Evolutionary conservation across 2,888 invertebrate species (phyloP).

Genomic region (Alentia gelatinosa): DNA sequence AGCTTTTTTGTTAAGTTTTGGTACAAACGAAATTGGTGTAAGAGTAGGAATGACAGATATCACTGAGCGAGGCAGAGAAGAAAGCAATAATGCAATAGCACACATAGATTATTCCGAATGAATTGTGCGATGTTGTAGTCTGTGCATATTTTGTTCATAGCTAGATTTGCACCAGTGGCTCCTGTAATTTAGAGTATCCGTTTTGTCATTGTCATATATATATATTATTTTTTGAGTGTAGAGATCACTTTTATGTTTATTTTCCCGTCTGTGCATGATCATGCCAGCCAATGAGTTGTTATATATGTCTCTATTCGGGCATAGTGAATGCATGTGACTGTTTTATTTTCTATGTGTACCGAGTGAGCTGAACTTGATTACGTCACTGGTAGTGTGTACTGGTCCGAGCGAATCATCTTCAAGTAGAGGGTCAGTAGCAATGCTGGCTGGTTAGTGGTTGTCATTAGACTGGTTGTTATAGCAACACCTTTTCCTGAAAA

Average conservation of each 20-base stretch:
- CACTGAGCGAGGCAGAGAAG: slow-evolving; percentile 20
- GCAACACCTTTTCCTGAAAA: slow-evolving; percentile 30
- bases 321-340: slow-evolving; percentile 46
- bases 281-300: slow-evolving; percentile 22
- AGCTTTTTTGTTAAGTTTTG: slow-evolving; percentile 35
- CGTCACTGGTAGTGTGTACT: slow-evolving; percentile 19
- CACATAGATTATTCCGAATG: slow-evolving; percentile 18
- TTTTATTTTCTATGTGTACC: not conserved
- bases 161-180: slow-evolving; percentile 1
- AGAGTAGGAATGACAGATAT: slow-evolving; percentile 43
- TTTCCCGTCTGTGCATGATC: slow-evolving; percentile 31
- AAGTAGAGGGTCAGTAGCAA: not conserved
- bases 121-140: slow-evolving; percentile 14
- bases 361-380: slow-evolving; percentile 43
- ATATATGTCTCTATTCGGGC: slow-evolving; percentile 29
- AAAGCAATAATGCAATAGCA: slow-evolving; percentile 48
- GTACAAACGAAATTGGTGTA: slow-evolving; percentile 35
- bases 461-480: not conserved
- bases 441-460: not conserved
- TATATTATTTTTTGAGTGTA: slow-evolving; percentile 19
- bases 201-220: slow-evolving; percentile 29
- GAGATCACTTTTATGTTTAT: not conserved
- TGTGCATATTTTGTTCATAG: not conserved
- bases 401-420: not conserved
- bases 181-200: slow-evolving; percentile 12